Evolutionary conservation across 2,888 invertebrate species (phyloP), one percentile per base, ranked within the genome.

Genomic region (Epirrhoe alternata): DNA sequence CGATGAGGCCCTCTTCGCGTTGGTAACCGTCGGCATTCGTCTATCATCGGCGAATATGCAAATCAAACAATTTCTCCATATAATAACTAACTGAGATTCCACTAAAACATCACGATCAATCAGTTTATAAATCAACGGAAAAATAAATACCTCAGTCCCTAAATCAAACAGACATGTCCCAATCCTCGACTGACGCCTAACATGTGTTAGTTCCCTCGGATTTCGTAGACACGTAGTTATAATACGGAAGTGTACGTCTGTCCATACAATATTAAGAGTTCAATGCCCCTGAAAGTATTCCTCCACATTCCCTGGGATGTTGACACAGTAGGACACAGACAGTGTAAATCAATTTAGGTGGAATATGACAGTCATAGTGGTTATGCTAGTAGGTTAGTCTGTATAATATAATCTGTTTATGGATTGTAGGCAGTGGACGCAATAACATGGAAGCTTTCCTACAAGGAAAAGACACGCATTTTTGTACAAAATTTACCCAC

Each of bases 201-300:
- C 84, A 84, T 81, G 79, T 81, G 83, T 80, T 77, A 73, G 76
- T 78, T 83, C 81, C 82, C 82, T 75, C 73, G 73, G 78, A 74
- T 77, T 80, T 78, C 74, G 77, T 75, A 78, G 83, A 68, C 75
- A 74, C 77, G 77, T 78, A 80, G 66, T 67, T 87, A 86, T 87
- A 90, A 90, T 81, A 81, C 88, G 89, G 87, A 86, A 86, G 86
- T 84, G 78, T 84, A 78, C 78, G 86, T 88, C 85, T 86, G 85
- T 89, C 85, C 77, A 82, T 85, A 83, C 82, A 80, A 81, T 83
- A 85, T 89, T 84, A 87, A 87, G 80, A 87, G 90, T 87, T 87
- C 87, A 86, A 70, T 85, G 89, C 82, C 81, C 57, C 80, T 78
- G 80, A 82, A 82, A 83, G 77, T 76, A 77, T 74, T 75, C 70